Percentiles rank a stretch among this genome's conserved stretches.
Conservation (phyloP, 1,140 invertebrate genomes). For the Drosophila bocki region DNA sequence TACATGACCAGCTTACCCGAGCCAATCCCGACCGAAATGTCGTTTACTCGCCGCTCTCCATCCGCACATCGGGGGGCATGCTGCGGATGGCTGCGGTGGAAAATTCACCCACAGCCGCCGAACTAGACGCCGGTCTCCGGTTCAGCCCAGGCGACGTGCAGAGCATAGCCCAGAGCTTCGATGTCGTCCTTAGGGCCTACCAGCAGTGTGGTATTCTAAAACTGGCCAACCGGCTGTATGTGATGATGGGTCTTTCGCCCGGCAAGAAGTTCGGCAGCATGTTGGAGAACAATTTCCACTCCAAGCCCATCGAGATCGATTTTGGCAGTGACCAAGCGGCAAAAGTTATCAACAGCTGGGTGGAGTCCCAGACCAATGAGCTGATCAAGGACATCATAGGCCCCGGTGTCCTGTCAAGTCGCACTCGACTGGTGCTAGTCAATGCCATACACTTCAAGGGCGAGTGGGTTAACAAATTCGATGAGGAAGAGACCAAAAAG, state of each 20-base stretch:
- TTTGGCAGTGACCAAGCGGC: slow-evolving; percentile 85
- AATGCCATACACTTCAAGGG: slow-evolving; percentile 95
- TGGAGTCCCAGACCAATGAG: slow-evolving; percentile 89
- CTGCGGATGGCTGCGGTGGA: slow-evolving; percentile 86
- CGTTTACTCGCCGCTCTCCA: slow-evolving; percentile 85
- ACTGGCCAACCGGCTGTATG: slow-evolving; percentile 89
- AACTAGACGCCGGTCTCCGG: slow-evolving; percentile 85
- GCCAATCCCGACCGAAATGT: slow-evolving; percentile 69
- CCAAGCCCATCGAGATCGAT: slow-evolving; percentile 86
- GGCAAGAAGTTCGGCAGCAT: slow-evolving; percentile 80
- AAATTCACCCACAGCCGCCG: slow-evolving; percentile 85
- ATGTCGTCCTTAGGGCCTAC: slow-evolving; percentile 64
- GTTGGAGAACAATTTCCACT: slow-evolving; percentile 84
- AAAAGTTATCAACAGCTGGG: slow-evolving; percentile 89
- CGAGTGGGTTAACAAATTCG: slow-evolving; percentile 85
- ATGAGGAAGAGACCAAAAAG: slow-evolving; percentile 69
- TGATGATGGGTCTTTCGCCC: slow-evolving; percentile 85
- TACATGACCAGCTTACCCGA: slow-evolving; percentile 32
- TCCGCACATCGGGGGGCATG: slow-evolving; percentile 83
- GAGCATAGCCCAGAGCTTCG: slow-evolving; percentile 48
- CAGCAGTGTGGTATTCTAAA: slow-evolving; percentile 83
- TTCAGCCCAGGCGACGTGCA: slow-evolving; percentile 42
- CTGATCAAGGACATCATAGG: slow-evolving; percentile 90
- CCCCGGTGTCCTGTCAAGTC: slow-evolving; percentile 85
- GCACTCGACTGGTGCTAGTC: slow-evolving; percentile 89